These are phyloP conservation scores for Bufotes viridis DNA, from an alignment of 2,797 vertebrate genomes.

Conservation along the genomic window DNA sequence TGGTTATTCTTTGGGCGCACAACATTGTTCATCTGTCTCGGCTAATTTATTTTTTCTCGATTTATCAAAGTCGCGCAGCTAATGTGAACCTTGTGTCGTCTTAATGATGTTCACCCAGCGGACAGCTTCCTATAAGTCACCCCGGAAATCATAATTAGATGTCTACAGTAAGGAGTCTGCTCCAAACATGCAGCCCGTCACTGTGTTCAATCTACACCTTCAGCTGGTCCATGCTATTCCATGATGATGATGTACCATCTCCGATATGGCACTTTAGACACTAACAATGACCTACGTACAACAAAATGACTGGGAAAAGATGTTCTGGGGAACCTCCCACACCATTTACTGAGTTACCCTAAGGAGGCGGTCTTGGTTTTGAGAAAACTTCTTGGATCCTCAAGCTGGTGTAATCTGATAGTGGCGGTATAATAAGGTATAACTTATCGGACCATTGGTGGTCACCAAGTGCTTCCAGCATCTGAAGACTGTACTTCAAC, in stretches of 20 bases:
- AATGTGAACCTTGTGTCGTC: constrained; percentile 39
- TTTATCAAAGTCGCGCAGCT: constrained; percentile 36
- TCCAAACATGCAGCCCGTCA: neutral
- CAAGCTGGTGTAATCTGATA: neutral
- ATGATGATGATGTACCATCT: neutral
- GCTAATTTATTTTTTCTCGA: constrained; percentile 41
- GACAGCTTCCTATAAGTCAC: neutral
- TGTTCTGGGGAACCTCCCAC: neutral
- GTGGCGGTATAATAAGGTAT: too few species aligned
- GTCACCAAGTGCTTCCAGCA: neutral
- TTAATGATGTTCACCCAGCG: constrained; percentile 33
- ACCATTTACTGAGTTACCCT: neutral
- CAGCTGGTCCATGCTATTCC: neutral
- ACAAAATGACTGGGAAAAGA: neutral
- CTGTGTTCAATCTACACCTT: neutral
- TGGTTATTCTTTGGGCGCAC: constrained; percentile 17
- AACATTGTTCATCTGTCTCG: constrained; percentile 37
- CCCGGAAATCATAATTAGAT: neutral
- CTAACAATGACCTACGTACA: neutral
- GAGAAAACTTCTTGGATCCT: neutral
- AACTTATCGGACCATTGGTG: neutral
- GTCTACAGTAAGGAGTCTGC: neutral
- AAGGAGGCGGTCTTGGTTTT: neutral
- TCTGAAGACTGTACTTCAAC: neutral
- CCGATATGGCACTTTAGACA: too few species aligned